Conservation (phyloP, 2,797 vertebrate genomes). For the Chrosomus eos region DNA sequence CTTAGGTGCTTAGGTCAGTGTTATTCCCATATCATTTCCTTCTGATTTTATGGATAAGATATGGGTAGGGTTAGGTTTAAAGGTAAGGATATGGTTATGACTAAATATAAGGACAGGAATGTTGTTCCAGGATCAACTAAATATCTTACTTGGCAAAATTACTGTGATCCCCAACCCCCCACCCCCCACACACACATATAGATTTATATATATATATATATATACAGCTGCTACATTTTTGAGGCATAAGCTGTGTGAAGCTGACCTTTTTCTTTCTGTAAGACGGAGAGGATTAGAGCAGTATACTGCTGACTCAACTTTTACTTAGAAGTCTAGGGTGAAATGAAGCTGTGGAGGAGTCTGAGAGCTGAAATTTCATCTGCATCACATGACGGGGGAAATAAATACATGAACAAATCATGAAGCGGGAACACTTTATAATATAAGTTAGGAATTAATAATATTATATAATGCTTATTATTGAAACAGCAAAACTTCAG, state of each 20-base stretch:
- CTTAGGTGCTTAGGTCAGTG: too few relatives aligned
- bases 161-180: not conserved
- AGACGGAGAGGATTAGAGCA: slow-evolving; percentile 33
- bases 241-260: slow-evolving; percentile 5
- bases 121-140: not conserved
- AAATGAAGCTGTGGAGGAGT: not conserved
- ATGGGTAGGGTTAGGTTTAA: not conserved
- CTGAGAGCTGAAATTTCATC: not conserved
- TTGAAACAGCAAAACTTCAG: not conserved
- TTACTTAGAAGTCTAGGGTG: slow-evolving; percentile 2
- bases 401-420: slow-evolving; percentile 4
- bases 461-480: not conserved
- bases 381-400: not conserved
- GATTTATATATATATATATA: not conserved
- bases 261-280: slow-evolving; percentile 26
- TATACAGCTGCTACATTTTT: not conserved
- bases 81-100: not conserved
- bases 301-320: slow-evolving; percentile 18
- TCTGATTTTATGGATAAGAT: not conserved
- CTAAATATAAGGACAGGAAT: not conserved
- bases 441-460: not conserved
- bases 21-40: not conserved
- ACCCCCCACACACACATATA: too few relatives aligned
- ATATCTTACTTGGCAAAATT: not conserved
- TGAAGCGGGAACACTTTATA: not conserved